These are phyloP conservation scores for Cryptotermes secundus DNA, from an alignment of 1,140 invertebrate species.

Conservation along the genomic window DNA sequence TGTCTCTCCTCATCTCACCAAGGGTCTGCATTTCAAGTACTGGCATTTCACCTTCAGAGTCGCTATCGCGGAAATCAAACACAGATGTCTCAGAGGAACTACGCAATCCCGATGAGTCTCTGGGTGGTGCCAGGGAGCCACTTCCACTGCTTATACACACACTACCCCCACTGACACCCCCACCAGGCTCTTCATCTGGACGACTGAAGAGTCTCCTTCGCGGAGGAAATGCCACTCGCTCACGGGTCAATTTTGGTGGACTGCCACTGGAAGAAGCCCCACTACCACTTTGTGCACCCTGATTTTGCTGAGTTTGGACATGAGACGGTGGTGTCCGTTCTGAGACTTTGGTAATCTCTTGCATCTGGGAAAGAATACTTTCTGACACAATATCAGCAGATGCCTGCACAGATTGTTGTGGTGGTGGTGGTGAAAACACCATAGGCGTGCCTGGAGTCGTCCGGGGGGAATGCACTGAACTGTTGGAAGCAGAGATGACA, in stretches of 20 bases:
- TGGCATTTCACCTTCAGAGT: slow-evolving; percentile 59
- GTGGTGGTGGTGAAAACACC: slow-evolving; percentile 37
- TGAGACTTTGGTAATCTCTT: neutral
- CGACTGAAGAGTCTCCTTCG: slow-evolving; percentile 31
- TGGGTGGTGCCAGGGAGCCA: slow-evolving; percentile 28
- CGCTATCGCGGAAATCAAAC: slow-evolving; percentile 62
- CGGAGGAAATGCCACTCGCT: slow-evolving; percentile 46
- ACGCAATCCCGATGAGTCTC: slow-evolving; percentile 53
- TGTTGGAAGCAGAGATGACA: slow-evolving; percentile 34
- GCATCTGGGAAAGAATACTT: neutral
- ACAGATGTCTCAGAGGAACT: slow-evolving; percentile 63
- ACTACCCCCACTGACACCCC: neutral
- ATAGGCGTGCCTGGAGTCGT: slow-evolving; percentile 35
- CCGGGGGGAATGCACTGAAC: slow-evolving; percentile 37
- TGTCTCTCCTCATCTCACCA: slow-evolving; percentile 56
- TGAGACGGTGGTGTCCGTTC: slow-evolving; percentile 9
- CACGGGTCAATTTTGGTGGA: slow-evolving; percentile 54
- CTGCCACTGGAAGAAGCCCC: slow-evolving; percentile 41
- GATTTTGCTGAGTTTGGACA: neutral
- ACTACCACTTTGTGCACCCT: neutral
- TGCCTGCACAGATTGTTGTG: slow-evolving; percentile 18
- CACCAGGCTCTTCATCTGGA: slow-evolving; percentile 34
- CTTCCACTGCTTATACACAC: neutral
- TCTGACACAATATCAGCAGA: neutral
- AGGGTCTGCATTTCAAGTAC: slow-evolving; percentile 57